Percentiles rank a stretch among this genome's conserved stretches.
Conservation (phyloP, 2,797 vertebrate genomes). For the Astyanax mexicanus region DNA sequence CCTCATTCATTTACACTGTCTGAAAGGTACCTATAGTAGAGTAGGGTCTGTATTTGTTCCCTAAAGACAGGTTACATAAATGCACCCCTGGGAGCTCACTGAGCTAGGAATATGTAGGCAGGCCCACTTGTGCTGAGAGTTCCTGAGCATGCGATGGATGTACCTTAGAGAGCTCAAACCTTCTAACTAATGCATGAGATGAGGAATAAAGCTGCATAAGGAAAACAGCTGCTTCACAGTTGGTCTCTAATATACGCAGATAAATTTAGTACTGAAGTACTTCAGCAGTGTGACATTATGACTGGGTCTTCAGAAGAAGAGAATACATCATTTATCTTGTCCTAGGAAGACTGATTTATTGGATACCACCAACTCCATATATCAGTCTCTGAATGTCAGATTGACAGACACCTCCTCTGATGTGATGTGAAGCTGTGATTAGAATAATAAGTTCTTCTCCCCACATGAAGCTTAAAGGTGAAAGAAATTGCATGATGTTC, state of each 20-base stretch:
- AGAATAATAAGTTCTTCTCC: not conserved
- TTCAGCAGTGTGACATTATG: not conserved
- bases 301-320: not conserved
- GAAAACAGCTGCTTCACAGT: not conserved
- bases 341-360: constrained; percentile 21
- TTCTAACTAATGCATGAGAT: not conserved
- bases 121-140: not conserved
- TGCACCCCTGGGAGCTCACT: not conserved
- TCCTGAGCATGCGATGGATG: not conserved
- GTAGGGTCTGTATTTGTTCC: not conserved
- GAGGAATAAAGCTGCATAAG: not conserved
- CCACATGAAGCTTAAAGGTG: not conserved
- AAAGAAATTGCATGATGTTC: not conserved
- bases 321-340: constrained; percentile 33
- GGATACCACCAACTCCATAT: not conserved
- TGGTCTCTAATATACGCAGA: not conserved
- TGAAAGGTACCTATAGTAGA: not conserved
- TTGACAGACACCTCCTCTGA: not conserved
- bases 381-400: constrained; percentile 10
- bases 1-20: not conserved
- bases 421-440: constrained; percentile 6
- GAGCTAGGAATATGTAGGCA: not conserved
- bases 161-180: not conserved
- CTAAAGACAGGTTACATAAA: not conserved
- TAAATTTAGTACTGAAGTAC: not conserved